Evolutionary conservation across 2,888 invertebrate species (phyloP).

Genomic region (Lumbricus terrestris): DNA sequence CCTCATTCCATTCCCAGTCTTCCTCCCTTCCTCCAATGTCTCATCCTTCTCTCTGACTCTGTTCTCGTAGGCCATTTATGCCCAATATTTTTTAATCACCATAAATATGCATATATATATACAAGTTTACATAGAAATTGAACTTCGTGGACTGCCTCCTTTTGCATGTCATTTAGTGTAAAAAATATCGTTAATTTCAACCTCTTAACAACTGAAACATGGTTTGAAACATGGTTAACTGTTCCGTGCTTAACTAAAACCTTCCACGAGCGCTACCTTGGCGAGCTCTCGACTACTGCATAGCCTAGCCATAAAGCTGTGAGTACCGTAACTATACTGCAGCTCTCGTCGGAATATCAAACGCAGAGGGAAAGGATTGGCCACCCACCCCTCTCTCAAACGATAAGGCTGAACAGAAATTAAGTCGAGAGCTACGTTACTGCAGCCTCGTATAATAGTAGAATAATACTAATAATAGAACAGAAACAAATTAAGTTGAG

Average conservation of each 20-base stretch:
- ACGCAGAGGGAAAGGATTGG: not conserved
- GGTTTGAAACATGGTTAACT: too few species aligned
- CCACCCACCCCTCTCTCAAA: too few species aligned
- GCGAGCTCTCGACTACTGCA: too few species aligned
- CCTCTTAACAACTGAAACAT: not conserved
- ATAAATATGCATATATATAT: too few species aligned
- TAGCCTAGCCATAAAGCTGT: too few species aligned
- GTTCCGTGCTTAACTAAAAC: not conserved
- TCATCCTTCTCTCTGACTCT: not conserved
- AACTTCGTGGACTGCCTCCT: not conserved
- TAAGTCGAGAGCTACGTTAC: not conserved
- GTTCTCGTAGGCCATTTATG: too few species aligned
- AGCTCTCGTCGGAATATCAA: too few species aligned
- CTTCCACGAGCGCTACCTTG: not conserved
- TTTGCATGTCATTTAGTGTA: not conserved
- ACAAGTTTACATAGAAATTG: not conserved
- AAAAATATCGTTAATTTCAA: not conserved
- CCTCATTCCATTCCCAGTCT: too few species aligned
- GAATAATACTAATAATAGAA: too few species aligned
- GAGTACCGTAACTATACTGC: too few species aligned
- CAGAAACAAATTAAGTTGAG: too few species aligned
- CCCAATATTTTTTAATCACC: too few species aligned
- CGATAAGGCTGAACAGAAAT: not conserved
- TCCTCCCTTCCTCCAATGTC: not conserved
- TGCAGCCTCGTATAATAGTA: not conserved